These are phyloP conservation scores for Typhlichthys eigenmanni DNA, from an alignment of 2,797 vertebrate species.

Conservation along the genomic window DNA sequence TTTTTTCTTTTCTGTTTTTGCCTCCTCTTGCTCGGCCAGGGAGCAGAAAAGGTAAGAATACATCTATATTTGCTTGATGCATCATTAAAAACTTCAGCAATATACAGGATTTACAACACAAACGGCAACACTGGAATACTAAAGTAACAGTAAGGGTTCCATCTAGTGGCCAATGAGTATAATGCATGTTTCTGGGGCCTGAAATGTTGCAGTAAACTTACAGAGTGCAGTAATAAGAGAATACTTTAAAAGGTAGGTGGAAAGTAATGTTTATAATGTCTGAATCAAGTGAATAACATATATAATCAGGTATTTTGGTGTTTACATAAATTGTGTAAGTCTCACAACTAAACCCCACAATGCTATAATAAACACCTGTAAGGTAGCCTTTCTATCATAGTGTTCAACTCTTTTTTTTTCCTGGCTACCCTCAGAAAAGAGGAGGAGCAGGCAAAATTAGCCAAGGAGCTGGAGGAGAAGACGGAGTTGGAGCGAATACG, in stretches of 20 bases:
- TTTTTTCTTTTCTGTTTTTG: conserved; percentile 58
- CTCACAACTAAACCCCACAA: too few species aligned
- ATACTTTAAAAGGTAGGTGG: not conserved
- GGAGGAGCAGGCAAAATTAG: conserved; percentile 82
- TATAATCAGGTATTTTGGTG: too few species aligned
- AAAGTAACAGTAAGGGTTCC: not conserved
- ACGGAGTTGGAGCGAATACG: conserved; percentile 90
- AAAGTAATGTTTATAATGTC: not conserved
- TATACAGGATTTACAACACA: not conserved
- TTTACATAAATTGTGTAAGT: too few species aligned
- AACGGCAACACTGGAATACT: not conserved
- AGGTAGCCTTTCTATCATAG: too few species aligned
- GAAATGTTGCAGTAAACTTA: not conserved
- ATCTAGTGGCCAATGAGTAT: conserved; percentile 19
- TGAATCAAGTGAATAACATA: too few species aligned
- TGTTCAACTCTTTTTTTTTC: not conserved
- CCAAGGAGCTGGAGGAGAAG: conserved; percentile 86
- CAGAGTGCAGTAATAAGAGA: too few species aligned
- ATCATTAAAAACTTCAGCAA: not conserved
- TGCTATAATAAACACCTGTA: not conserved
- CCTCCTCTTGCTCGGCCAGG: conserved; percentile 78
- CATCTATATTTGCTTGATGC: not conserved
- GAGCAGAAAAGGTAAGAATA: conserved; percentile 93
- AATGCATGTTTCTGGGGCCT: not conserved
- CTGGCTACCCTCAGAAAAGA: conserved; percentile 78